Evolutionary conservation across 1,140 invertebrate species (phyloP).

Genomic region (Pseudomyrmex sp.): DNA sequence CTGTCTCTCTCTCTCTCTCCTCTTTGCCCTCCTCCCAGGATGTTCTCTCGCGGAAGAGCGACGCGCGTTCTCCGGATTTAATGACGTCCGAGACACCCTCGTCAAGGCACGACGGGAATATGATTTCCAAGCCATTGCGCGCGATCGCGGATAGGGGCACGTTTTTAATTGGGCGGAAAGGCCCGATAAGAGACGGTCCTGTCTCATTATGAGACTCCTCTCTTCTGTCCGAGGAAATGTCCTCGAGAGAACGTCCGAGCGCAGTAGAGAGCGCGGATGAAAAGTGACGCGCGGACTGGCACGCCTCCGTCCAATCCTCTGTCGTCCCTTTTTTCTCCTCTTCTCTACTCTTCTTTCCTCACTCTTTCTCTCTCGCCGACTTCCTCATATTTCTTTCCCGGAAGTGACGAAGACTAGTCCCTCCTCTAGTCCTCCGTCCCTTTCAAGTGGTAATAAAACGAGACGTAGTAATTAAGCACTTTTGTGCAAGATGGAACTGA

Average conservation of each 20-base stretch:
- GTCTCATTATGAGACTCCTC: constrained; percentile 66
- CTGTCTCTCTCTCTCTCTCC: too few species aligned
- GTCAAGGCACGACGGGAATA: constrained; percentile 53
- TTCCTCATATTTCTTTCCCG: constrained; percentile 20
- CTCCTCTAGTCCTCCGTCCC: neutral
- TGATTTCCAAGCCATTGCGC: constrained; percentile 69
- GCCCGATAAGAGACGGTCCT: constrained; percentile 70
- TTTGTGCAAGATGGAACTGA: constrained; percentile 15
- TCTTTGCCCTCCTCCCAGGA: neutral
- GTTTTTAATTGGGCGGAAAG: constrained; percentile 77
- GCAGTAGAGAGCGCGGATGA: constrained; percentile 49
- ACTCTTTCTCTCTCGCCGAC: neutral
- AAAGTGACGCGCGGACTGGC: constrained; percentile 59
- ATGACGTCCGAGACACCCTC: constrained; percentile 69
- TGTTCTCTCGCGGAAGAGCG: neutral
- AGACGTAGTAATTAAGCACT: constrained; percentile 24
- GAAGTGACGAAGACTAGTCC: constrained; percentile 26
- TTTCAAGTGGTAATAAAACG: constrained; percentile 29
- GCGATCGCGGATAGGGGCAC: constrained; percentile 61
- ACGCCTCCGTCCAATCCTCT: constrained; percentile 23
- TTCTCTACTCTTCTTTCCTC: too few species aligned
- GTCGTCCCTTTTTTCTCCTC: too few species aligned
- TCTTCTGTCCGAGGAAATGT: constrained; percentile 25
- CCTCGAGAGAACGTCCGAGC: constrained; percentile 32
- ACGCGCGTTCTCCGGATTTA: constrained; percentile 61